Base-by-base conservation (phyloP, 2,797 vertebrate genomes). In the Sebastes iracundus region DNA sequence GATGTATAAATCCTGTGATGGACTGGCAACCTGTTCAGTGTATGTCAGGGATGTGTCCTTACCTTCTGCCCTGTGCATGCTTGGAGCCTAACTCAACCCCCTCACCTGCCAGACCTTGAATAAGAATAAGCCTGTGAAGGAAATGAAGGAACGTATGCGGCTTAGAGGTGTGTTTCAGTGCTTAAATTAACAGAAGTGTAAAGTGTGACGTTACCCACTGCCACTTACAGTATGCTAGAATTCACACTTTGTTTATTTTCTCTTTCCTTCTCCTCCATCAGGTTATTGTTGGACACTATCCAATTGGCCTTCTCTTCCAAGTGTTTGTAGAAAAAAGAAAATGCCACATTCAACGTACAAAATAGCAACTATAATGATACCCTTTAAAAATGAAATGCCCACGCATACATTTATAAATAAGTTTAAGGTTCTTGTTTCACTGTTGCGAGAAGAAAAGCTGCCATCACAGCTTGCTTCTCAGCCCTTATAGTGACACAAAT, bases 81-180 rank as follows among this genome's bases (percentile, higher is more conserved):
- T 65, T 56, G 49, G 14, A 67, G 27, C 9, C 18, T 1, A n/a
- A 38, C 28, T 59, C n/a, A 16, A 49, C n/a, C 6, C 27, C 22
- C 58, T 59, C 49, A 52, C 10, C 23, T 25, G 59, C 58, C 58
- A 42, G 14, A 64, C 25, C 32, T 25, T 68, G 62, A 82, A 72
- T 80, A 38, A 20, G 12, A 84, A 70, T 75, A 60, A 78, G 58
- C 58, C 62, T 32, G 27, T 56, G 23, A 69, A 72, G 38, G 42
- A 72, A 77, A 64, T 23, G 2, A 80, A 49, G 33, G 35, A 68
- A 55, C 55, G 72, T 32, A 61, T 75, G 71, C 22, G 12, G 32
- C 16, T 35, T 7, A 33, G 55, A 69, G 52, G 25, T 65, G 38
- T 67, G 30, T 42, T 60, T 73, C 5, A 73, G 42, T 23, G 28